A percentile compares a stretch with the other conserved stretches of the same genome.
These are phyloP conservation scores for Ceratotherium simum DNA, from an alignment of 2,113 vertebrate genomes.

Conservation along the genomic window DNA sequence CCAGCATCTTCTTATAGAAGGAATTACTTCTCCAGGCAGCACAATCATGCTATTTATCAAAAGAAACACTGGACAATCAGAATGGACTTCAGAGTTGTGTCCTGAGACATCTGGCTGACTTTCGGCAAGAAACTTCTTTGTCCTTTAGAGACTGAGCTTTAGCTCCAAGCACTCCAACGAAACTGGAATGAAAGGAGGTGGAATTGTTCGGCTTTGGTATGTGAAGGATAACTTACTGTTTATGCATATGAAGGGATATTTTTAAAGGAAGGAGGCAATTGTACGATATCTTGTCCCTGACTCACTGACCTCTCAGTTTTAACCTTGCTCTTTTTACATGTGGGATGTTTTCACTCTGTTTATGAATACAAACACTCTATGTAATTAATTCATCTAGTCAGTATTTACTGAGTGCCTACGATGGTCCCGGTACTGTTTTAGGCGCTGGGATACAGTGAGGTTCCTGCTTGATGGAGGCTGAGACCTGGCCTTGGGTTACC, in stretches of 20 bases:
- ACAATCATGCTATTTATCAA: slow-evolving; percentile 56
- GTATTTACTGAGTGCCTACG: neutral
- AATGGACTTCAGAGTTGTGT: slow-evolving; percentile 22
- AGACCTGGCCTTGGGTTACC: neutral
- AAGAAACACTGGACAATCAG: slow-evolving; percentile 7
- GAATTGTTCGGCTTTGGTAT: neutral
- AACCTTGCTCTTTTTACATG: slow-evolving; percentile 16
- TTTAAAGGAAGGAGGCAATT: slow-evolving; percentile 29
- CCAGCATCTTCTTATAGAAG: slow-evolving; percentile 63
- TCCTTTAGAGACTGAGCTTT: slow-evolving; percentile 52
- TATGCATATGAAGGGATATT: neutral
- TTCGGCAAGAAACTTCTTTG: neutral
- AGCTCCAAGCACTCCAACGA: neutral
- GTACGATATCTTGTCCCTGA: neutral
- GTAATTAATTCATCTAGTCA: slow-evolving; percentile 1
- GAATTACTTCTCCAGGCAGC: slow-evolving; percentile 67
- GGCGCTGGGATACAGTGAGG: neutral
- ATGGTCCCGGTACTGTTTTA: neutral
- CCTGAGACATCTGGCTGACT: slow-evolving; percentile 49
- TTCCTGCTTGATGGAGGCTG: neutral
- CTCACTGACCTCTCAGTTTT: neutral
- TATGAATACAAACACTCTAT: neutral
- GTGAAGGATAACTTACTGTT: neutral
- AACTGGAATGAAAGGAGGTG: neutral
- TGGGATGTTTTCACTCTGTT: neutral